Percentiles rank a stretch among this genome's conserved stretches.
These are phyloP conservation scores for Cuniculus paca DNA, from an alignment of 2,797 vertebrate species.

Conservation along the genomic window DNA sequence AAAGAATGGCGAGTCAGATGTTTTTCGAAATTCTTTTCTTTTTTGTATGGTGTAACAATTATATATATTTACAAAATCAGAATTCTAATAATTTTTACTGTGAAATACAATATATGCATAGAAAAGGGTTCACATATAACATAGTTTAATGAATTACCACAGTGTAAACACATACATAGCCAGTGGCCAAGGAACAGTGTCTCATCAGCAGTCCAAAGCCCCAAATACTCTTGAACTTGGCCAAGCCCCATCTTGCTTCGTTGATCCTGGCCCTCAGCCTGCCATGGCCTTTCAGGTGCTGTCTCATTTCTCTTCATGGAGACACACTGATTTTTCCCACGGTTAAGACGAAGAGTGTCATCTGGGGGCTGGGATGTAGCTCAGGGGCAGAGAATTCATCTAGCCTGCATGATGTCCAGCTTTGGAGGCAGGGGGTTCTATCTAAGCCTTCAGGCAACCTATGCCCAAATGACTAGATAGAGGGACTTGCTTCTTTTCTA, in stretches of 20 bases:
- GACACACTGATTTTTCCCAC: background rate
- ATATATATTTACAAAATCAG: background rate
- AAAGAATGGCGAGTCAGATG: background rate
- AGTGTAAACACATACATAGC: background rate
- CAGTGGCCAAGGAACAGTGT: background rate
- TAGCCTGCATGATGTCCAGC: background rate
- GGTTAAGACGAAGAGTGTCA: background rate
- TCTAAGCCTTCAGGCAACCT: background rate
- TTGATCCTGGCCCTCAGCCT: background rate
- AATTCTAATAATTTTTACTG: background rate
- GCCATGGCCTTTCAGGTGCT: background rate
- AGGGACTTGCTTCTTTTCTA: background rate
- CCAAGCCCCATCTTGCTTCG: background rate
- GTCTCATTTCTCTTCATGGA: background rate
- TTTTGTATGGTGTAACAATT: background rate
- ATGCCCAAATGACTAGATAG: background rate
- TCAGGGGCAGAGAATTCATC: background rate
- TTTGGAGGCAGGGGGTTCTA: too few species aligned
- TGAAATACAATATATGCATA: background rate
- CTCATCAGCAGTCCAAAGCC: background rate
- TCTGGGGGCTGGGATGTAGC: background rate
- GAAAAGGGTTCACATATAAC: background rate
- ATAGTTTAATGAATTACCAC: background rate
- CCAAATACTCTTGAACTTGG: background rate
- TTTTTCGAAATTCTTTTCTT: background rate